Conservation (phyloP, 1,140 invertebrate genomes). For the Drosophila bocki region DNA sequence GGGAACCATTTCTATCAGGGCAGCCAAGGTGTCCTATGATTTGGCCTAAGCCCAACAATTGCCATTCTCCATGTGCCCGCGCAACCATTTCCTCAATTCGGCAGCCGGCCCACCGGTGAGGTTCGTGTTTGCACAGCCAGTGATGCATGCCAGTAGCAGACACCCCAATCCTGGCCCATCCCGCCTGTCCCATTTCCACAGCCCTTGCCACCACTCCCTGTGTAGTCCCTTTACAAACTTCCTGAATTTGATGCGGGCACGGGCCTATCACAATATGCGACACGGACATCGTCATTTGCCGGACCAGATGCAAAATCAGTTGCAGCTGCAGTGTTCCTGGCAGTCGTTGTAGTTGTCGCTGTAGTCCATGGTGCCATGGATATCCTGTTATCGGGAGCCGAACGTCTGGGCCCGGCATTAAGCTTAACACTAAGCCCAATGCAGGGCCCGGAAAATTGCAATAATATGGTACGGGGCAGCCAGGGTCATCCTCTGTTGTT, state of each 20-base stretch:
- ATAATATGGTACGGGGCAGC: slow-evolving; percentile 69
- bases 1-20: background rate
- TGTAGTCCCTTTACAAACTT: slow-evolving; percentile 22
- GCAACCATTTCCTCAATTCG: background rate
- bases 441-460: slow-evolving; percentile 75
- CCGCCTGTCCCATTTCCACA: background rate
- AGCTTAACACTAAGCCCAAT: slow-evolving; percentile 60
- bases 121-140: slow-evolving; percentile 62
- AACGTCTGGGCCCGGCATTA: slow-evolving; percentile 60
- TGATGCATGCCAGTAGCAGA: slow-evolving; percentile 65
- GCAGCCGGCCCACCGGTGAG: slow-evolving; percentile 4
- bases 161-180: background rate
- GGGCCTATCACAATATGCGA: slow-evolving; percentile 52
- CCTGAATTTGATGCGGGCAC: slow-evolving; percentile 49
- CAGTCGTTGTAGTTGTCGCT: slow-evolving; percentile 22
- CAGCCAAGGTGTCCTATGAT: background rate
- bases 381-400: slow-evolving; percentile 56
- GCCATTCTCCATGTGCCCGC: slow-evolving; percentile 29
- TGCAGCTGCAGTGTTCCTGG: slow-evolving; percentile 32
- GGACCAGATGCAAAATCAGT: slow-evolving; percentile 34
- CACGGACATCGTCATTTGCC: slow-evolving; percentile 48
- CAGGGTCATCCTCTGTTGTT: slow-evolving; percentile 20
- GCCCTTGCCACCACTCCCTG: background rate
- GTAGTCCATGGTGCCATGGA: slow-evolving; percentile 28
- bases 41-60: slow-evolving; percentile 34